Base-by-base conservation (phyloP, 2,113 vertebrate genomes). In the Fukomys damarensis region DNA sequence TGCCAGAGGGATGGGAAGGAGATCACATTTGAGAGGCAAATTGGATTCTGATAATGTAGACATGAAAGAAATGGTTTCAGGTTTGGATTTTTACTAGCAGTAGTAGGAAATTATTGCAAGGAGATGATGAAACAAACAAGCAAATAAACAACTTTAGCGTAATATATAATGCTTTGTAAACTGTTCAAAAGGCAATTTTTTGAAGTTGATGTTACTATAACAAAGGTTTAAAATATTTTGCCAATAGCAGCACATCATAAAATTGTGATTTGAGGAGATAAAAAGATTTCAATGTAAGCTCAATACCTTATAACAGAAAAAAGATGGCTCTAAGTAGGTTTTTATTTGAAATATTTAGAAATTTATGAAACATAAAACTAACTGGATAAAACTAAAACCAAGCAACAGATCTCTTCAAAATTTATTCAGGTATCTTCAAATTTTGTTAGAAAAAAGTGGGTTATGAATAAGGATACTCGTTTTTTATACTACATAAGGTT, bases 321-420 rank as follows among this genome's bases (percentile, higher is more conserved):
- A 92, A 59, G 19, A 91, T 66, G 11, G 2, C 49, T 56, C 35
- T 66, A 86, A 80, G 58, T 89, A 76, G 89, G 43, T 94, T 90
- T 85, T 54, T 32, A 32, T 9, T 93, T 17, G 22, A 91, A 95
- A 93, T n/a, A 49, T 41, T 77, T 72, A 87, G 38, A 85, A 79
- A 89, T 96, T 54, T 83, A 43, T 81, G n/a, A 86, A 81, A 86
- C 17, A 28, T 72, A 58, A 86, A 49, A 61, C 19, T 86, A 58
- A 96, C 17, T 70, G 83, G 19, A 46, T 54, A 66, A 95, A 95
- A 52, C 46, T 46, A 83, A 96, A 93, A 83, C 4, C 61, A 72
- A 86, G 56, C 30, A 72, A 59, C 24, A 61, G 80, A 66, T 59
- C 2, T 30, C 20, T 17, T 85, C 65, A 88, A 80, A 68, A 74